These are phyloP conservation scores for Megaceryle alcyon DNA, from an alignment of 2,797 vertebrate species.

Conservation along the genomic window DNA sequence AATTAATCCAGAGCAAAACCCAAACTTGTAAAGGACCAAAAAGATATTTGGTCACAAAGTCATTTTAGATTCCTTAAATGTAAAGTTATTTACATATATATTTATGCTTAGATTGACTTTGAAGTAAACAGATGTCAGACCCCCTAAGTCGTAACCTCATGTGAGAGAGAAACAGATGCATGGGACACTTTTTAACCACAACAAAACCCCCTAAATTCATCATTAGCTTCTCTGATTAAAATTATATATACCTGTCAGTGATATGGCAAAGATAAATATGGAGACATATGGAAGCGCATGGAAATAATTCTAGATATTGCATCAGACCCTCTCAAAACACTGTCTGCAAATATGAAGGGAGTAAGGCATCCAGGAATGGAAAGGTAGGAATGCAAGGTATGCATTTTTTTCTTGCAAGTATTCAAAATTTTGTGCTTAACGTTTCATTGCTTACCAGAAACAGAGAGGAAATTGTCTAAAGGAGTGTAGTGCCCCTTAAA, in stretches of 20 bases:
- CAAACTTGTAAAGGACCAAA: neutral
- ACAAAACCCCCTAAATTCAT: neutral
- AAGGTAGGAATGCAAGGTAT: neutral
- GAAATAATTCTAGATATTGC: neutral
- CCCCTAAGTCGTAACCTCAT: neutral
- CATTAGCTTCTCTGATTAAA: neutral
- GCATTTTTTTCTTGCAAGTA: neutral
- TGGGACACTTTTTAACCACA: neutral
- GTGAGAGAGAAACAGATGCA: neutral
- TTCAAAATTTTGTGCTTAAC: neutral
- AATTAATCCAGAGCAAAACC: neutral
- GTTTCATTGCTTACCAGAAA: neutral
- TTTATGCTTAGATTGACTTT: slow-evolving; percentile 36
- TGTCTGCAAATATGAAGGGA: neutral
- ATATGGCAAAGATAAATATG: neutral
- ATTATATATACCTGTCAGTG: neutral
- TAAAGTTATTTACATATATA: neutral
- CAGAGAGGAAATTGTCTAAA: neutral
- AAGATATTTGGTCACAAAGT: neutral
- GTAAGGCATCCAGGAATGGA: neutral
- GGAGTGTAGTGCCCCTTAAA: neutral
- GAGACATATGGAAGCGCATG: neutral
- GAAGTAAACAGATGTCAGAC: slow-evolving; percentile 60
- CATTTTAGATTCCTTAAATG: neutral
- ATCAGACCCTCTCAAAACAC: neutral